These are phyloP conservation scores for Polylopha cassiicola DNA, from an alignment of 2,888 invertebrate species.

Conservation along the genomic window DNA sequence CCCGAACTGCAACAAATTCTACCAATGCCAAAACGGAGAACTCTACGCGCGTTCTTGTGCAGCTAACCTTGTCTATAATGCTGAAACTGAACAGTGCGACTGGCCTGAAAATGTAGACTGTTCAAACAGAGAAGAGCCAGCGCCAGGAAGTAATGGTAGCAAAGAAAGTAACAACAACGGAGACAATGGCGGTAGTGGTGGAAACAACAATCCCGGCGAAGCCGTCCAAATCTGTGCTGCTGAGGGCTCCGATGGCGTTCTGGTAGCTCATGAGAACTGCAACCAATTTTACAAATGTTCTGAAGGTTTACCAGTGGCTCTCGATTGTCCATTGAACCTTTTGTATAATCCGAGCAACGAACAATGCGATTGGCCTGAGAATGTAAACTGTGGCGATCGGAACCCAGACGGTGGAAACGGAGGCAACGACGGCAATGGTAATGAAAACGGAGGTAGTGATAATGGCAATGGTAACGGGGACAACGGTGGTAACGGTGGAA, in stretches of 20 bases:
- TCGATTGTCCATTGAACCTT: constrained; percentile 27
- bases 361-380: constrained; percentile 32
- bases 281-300: constrained; percentile 38
- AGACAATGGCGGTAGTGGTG: constrained; percentile 20
- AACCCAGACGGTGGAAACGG: constrained; percentile 16
- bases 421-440: constrained; percentile 10
- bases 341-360: constrained; percentile 32
- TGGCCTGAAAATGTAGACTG: constrained; percentile 34
- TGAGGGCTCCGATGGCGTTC: constrained; percentile 29
- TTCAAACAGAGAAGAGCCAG: constrained; percentile 9
- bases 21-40: constrained; percentile 36
- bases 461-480: neutral
- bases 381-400: constrained; percentile 34
- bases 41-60: constrained; percentile 31
- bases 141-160: constrained; percentile 17
- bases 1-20: constrained; percentile 36
- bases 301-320: constrained; percentile 29
- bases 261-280: constrained; percentile 42
- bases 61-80: constrained; percentile 26
- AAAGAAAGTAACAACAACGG: constrained; percentile 14
- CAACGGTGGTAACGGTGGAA: neutral
- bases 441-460: constrained; percentile 2
- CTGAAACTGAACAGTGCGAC: constrained; percentile 29
- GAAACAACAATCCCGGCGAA: constrained; percentile 33
- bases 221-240: constrained; percentile 35